A percentile compares a stretch with the other conserved stretches of the same genome.
These are phyloP conservation scores for Stylophora pistillata DNA, from an alignment of 64 coral and sea anemone species.

Conservation along the genomic window DNA sequence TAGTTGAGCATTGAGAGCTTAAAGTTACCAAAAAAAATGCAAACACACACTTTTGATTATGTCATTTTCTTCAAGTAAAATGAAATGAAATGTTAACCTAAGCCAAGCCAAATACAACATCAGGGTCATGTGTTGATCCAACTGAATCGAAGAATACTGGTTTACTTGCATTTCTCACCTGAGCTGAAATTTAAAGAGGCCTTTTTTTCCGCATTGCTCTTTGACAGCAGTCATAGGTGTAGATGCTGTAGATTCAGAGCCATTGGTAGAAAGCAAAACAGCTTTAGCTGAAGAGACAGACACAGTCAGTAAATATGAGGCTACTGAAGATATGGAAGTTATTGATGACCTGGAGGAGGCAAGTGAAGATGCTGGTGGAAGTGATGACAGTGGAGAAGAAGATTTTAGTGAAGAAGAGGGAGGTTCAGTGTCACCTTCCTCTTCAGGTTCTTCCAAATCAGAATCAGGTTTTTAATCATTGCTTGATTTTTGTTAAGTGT, in stretches of 20 bases:
- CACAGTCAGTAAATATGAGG: slow-evolving; percentile 38
- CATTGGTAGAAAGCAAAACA: background rate
- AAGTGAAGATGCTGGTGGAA: slow-evolving; percentile 41
- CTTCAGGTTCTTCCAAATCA: slow-evolving; percentile 76
- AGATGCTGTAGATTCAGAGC: background rate
- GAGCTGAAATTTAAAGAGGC: no score
- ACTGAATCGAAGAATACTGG: no score
- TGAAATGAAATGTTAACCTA: no score
- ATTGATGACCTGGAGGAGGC: slow-evolving; percentile 87
- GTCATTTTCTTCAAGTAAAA: no score
- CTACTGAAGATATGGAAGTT: slow-evolving; percentile 63
- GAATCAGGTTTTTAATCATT: slow-evolving; percentile 31
- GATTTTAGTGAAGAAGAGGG: slow-evolving; percentile 45
- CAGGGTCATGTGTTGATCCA: no score
- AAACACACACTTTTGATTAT: no score
- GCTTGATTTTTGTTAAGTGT: background rate
- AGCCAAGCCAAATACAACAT: no score
- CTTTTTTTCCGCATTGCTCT: no score
- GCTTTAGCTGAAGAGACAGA: slow-evolving; percentile 55
- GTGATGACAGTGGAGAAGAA: slow-evolving; percentile 39
- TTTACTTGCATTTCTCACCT: no score
- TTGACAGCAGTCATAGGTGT: background rate
- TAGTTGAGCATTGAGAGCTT: no score
- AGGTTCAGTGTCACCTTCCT: slow-evolving; percentile 67
- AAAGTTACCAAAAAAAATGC: no score